phyloP scores from a whole-genome alignment of 2,888 invertebrate species.

The Pinctada fucata region DNA sequence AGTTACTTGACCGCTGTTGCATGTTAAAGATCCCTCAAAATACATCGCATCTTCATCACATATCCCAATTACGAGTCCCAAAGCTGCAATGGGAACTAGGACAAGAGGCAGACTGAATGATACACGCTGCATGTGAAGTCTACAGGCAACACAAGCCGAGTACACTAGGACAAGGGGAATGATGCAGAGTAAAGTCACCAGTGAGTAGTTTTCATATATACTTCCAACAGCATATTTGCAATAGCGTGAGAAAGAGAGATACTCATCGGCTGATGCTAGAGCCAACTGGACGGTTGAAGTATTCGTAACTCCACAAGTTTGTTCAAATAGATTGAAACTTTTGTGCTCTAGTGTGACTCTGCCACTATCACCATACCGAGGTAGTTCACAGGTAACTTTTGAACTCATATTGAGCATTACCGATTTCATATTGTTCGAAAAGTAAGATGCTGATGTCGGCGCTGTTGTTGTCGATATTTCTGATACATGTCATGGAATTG shows the following conservation, averaged over 20 bases:
- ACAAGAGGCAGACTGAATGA: constrained; percentile 76
- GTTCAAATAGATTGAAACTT: not conserved
- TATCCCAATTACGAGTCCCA: constrained; percentile 20
- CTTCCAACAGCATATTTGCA: not conserved
- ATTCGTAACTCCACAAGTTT: not conserved
- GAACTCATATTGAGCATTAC: too few relatives aligned
- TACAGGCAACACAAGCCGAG: constrained; percentile 78
- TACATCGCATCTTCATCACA: not conserved
- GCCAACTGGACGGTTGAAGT: not conserved
- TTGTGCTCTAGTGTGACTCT: not conserved
- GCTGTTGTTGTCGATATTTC: too few relatives aligned
- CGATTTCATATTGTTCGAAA: too few relatives aligned
- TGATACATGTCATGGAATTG: too few relatives aligned
- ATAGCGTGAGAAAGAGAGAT: not conserved
- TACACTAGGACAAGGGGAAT: constrained; percentile 63
- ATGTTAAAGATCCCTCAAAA: constrained; percentile 9
- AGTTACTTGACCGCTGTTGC: constrained; percentile 9
- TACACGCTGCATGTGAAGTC: constrained; percentile 77
- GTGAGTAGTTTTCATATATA: constrained; percentile 28
- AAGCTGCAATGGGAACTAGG: constrained; percentile 68
- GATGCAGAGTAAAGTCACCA: constrained; percentile 46
- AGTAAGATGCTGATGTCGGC: too few relatives aligned
- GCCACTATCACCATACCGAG: not conserved
- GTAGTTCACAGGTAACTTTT: too few relatives aligned
- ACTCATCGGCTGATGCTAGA: not conserved